A percentile compares a stretch with the other conserved stretches of the same genome.
Evolutionary conservation across 1,140 invertebrate species (phyloP).

Genomic region (Mactra quadrangularis): DNA sequence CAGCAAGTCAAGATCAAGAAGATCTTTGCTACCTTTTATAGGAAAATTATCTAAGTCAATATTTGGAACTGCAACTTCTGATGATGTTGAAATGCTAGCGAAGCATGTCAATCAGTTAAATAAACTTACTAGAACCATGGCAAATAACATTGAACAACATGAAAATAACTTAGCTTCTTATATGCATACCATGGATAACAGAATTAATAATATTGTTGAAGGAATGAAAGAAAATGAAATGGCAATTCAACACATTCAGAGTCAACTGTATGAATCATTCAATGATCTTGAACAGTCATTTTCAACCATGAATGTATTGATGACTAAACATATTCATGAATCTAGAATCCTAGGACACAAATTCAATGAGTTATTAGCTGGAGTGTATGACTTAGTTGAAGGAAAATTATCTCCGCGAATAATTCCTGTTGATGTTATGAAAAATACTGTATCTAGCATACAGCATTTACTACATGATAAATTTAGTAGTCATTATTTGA

Average conservation of each 20-base stretch:
- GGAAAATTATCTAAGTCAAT: constrained; percentile 3
- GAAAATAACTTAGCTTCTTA: constrained; percentile 16
- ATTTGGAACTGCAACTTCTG: constrained; percentile 7
- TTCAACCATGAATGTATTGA: constrained; percentile 19
- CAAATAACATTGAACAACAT: background rate
- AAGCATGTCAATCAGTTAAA: constrained; percentile 9
- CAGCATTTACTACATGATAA: background rate
- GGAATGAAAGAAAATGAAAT: constrained; percentile 35
- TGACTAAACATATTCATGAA: constrained; percentile 38
- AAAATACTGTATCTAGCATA: background rate
- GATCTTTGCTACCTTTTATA: constrained; percentile 4
- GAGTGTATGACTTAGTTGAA: constrained; percentile 18
- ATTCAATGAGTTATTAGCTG: constrained; percentile 18
- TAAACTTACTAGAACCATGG: constrained; percentile 12
- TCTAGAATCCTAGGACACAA: constrained; percentile 5
- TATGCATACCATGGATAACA: constrained; percentile 2
- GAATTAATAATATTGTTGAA: constrained; percentile 28
- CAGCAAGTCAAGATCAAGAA: background rate
- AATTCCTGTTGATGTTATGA: background rate
- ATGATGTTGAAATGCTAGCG: constrained; percentile 9
- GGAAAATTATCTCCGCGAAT: constrained; percentile 9
- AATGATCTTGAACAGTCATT: constrained; percentile 11
- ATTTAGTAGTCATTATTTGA: background rate
- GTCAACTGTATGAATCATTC: constrained; percentile 18
- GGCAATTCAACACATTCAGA: constrained; percentile 35